Evolutionary conservation across 1,140 invertebrate genomes (phyloP), one percentile per base, ranked within the genome.

Genomic region (Drosophila pseudoobscura): DNA sequence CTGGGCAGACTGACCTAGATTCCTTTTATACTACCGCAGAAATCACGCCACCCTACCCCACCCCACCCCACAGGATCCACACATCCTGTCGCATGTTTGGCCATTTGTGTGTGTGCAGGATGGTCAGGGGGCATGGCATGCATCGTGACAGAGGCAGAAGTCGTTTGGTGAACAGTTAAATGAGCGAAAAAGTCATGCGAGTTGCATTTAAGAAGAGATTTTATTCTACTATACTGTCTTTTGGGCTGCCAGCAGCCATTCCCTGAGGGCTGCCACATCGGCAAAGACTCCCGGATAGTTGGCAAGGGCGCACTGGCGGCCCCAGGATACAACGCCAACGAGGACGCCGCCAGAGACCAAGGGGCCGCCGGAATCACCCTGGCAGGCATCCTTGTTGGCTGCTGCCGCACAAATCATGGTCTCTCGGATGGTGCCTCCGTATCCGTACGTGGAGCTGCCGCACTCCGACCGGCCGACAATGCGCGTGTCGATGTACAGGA

Each of bases 281-380:
- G 74, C 69, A 22, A 47, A 88, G 31, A 87, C 70, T 13, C 82
- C 63, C 31, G 77, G 58, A 70, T 84, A 62, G 1, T 54, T 11
- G 56, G 60, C 46, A 22, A 59, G 54, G 46, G 91, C 80, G 26
- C 77, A 75, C 1, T 78, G 58, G 20, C 66, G 53, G 44, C 90
- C 78, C 70, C 76, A 75, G 45, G 91, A 90, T 4, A 71, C 73
- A 4, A 74, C 24, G 24, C 91, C 89, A 13, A 90, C 76, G 0
- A 90, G 82, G 15, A 66, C 47, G 2, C 74, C 84, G 6, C 55
- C 66, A 5, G 75, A 70, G 3, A 90, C 89, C 17, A 90, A 76
- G 22, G 89, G 89, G 39, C 89, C 89, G 20, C 89, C 89, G 0
- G 89, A 90, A 13, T 90, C 89, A 3, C 89, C 89, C 43, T 90